Evolutionary conservation across 2,113 vertebrate species (phyloP).

Genomic region (Catagonus wagneri): DNA sequence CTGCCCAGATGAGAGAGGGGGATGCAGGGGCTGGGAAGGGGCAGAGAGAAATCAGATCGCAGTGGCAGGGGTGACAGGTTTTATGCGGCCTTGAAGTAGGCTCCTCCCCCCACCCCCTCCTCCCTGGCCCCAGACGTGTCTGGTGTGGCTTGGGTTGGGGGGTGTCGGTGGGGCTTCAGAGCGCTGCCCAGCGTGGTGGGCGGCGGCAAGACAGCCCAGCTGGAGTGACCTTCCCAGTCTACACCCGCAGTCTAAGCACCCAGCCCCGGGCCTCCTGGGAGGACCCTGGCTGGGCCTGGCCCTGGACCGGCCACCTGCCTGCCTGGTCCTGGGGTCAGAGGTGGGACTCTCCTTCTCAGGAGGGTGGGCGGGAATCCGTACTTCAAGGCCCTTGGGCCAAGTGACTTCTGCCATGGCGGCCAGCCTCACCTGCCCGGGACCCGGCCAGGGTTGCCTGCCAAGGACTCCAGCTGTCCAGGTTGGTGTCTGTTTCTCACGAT

Average conservation of each 20-base stretch:
- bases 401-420: background rate
- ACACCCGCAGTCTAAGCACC: background rate
- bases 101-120: too few species aligned
- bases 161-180: background rate
- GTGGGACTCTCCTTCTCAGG: background rate
- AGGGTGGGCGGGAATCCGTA: background rate
- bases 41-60: fast-evolving
- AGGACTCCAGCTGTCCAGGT: background rate
- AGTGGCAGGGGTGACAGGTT: background rate
- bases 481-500: background rate
- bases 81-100: background rate
- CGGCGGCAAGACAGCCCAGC: background rate
- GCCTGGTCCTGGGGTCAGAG: background rate
- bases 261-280: background rate
- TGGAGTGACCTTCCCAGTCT: background rate
- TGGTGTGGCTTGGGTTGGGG: background rate
- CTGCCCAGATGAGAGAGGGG: fast-evolving
- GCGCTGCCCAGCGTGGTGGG: background rate
- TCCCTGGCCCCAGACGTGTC: background rate
- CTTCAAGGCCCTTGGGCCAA: background rate
- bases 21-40: fast-evolving
- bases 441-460: background rate
- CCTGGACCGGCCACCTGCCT: background rate
- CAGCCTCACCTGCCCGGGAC: background rate
- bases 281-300: background rate